Percentiles rank a stretch among this genome's conserved stretches.
Evolutionary conservation across 2,113 vertebrate species (phyloP).

Genomic region (Numenius arquata): DNA sequence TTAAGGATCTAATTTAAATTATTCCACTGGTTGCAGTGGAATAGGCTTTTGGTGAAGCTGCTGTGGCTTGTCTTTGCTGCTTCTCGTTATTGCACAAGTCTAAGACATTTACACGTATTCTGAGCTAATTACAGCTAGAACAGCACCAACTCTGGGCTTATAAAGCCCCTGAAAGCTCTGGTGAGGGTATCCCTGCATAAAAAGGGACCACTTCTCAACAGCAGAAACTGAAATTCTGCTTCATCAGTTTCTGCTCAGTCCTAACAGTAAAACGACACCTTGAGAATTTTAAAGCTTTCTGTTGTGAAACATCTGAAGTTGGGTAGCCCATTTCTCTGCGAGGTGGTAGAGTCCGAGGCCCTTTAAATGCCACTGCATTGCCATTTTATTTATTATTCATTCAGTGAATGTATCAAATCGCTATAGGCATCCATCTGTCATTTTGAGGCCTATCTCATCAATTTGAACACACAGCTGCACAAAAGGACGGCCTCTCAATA

Average conservation of each 20-base stretch:
- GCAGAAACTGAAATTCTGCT: not conserved
- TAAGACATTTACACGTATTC: not conserved
- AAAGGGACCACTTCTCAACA: not conserved
- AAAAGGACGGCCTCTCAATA: not conserved
- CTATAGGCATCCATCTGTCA: conserved; percentile 38
- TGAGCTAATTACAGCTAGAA: not conserved
- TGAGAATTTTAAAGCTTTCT: not conserved
- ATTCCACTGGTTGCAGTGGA: not conserved
- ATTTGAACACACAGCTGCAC: not conserved
- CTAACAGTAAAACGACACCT: not conserved
- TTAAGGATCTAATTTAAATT: conserved; percentile 6
- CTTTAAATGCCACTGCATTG: conserved; percentile 24
- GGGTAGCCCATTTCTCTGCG: not conserved
- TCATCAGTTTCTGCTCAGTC: not conserved
- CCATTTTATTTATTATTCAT: conserved; percentile 53
- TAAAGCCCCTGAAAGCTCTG: not conserved
- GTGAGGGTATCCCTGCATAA: not conserved
- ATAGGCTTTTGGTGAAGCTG: not conserved
- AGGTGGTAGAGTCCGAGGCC: not conserved
- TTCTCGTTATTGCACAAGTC: not conserved
- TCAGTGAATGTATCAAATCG: conserved; percentile 26
- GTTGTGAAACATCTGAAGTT: not conserved
- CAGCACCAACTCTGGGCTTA: not conserved
- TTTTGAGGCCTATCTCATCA: conserved; percentile 5
- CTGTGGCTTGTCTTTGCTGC: not conserved